These are phyloP conservation scores for Drosophila nebulosa DNA, from an alignment of 1,140 invertebrate genomes.

Conservation along the genomic window DNA sequence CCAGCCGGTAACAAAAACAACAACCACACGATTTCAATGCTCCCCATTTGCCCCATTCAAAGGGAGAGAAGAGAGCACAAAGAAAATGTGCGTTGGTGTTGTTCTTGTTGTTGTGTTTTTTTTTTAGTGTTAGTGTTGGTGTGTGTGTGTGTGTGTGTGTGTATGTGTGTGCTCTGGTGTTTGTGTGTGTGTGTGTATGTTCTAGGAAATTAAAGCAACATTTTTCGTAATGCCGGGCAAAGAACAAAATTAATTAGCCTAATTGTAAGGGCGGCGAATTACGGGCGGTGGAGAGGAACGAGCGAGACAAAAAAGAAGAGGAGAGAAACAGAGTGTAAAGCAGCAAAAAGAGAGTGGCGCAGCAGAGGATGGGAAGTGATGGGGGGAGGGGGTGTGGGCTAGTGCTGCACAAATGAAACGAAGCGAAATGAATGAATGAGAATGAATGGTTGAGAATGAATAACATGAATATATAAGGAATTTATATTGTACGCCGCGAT, in stretches of 20 bases:
- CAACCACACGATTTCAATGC: constrained; percentile 27
- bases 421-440: constrained; percentile 51
- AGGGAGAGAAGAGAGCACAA: constrained; percentile 40
- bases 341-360: not conserved
- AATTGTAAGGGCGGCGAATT: constrained; percentile 72
- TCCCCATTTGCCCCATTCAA: not conserved
- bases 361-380: too few relatives aligned
- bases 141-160: constrained; percentile 1
- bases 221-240: constrained; percentile 75
- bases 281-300: constrained; percentile 9
- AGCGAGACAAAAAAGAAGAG: not conserved
- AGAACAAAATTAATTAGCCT: constrained; percentile 80
- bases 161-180: constrained; percentile 14
- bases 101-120: too few relatives aligned
- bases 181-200: constrained; percentile 14
- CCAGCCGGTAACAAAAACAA: constrained; percentile 48
- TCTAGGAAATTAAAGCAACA: constrained; percentile 76
- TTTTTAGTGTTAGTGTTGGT: not conserved
- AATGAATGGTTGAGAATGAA: constrained; percentile 13
- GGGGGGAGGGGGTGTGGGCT: not conserved
- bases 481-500: constrained; percentile 55
- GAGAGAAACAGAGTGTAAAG: not conserved
- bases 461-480: constrained; percentile 63
- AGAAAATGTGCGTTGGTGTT: constrained; percentile 64
- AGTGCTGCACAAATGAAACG: constrained; percentile 40